Percentiles rank a stretch among this genome's conserved stretches.
phyloP scores from a whole-genome alignment of 2,113 vertebrate species.

The Psettodes erumei region DNA sequence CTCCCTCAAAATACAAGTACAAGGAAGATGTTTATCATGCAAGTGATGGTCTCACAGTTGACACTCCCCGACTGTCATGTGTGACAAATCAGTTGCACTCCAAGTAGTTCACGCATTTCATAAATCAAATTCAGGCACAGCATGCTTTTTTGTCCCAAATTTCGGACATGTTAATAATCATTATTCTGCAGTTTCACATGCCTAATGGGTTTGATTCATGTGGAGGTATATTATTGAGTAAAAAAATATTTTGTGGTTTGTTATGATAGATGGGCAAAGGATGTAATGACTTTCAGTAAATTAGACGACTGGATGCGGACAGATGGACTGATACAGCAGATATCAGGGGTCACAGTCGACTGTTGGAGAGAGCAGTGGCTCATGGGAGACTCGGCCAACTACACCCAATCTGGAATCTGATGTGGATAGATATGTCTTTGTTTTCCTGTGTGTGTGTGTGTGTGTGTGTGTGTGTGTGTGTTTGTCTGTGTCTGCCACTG shows the following conservation, averaged over 20 bases:
- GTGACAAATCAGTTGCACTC: conserved; percentile 28
- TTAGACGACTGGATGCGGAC: conserved; percentile 34
- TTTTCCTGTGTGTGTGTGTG: conserved; percentile 37
- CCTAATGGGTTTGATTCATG: conserved; percentile 8
- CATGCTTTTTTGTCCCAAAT: conserved; percentile 15
- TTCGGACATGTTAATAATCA: conserved; percentile 25
- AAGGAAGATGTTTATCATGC: conserved; percentile 9
- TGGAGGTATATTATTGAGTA: neutral
- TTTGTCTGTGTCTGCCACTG: too few species aligned
- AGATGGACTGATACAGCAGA: conserved; percentile 39
- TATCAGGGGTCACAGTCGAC: conserved; percentile 4
- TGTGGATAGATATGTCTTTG: conserved; percentile 70
- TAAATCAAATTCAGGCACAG: neutral
- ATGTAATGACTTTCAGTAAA: conserved; percentile 18
- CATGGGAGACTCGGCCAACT: conserved; percentile 43
- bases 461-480: too few species aligned
- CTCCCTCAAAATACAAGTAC: neutral
- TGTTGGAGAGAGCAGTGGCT: conserved; percentile 38
- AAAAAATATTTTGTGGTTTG: neutral
- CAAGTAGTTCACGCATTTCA: neutral
- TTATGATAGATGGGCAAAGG: conserved; percentile 8
- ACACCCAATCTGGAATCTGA: conserved; percentile 46
- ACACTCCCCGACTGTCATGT: conserved; percentile 8
- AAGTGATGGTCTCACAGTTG: neutral
- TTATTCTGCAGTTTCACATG: conserved; percentile 12